Evolutionary conservation across 2,888 invertebrate genomes (phyloP), one percentile per base, ranked within the genome.

Genomic region (Apotomis turbidana): DNA sequence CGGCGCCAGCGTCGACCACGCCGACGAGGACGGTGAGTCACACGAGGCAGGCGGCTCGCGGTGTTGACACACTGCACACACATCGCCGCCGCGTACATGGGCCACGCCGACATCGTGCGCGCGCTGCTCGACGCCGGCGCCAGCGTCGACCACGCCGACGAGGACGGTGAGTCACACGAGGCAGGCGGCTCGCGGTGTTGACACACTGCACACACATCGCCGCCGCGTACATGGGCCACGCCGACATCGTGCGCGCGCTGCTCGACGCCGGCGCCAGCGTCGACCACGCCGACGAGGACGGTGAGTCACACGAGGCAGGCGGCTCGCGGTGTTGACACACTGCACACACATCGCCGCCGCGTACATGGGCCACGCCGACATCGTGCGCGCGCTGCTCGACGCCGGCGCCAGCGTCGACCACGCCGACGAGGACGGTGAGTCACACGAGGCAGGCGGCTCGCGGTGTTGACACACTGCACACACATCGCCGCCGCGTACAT

Each of bases 221-320:
- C 0, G 98, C 98, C 15, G 98, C 98, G 0, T 98, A 98, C 89
- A 99, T 98, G 98, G 98, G 98, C 0, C 98, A 98, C 88, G 96
- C 96, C 15, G 97, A 44, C 81, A 98, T 98, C 75, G 98, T 98
- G 38, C 95, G 97, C 75, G 96, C 96, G 75, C 90, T 98, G 55
- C 90, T 98, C 10, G 96, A 97, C 78, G 96, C 95, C 74, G 97
- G 97, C 3, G 98, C 98, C 0, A 94, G 96, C 80, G 96, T 97
- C 36, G 96, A 98, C 87, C 97, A 97, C 80, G 95, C 97, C 0
- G 98, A 98, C 44, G 44, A 3, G 44, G 44, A 44, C 44, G 44
- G 44, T 44, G 97, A 97, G 80, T 96, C 97, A 78, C 0, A 27
- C 27, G 27, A 27, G 27, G 1, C 27, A 27, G 27, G 2, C 27